Evolutionary conservation across 1,140 invertebrate species (phyloP).

Genomic region (Stratiolaelaps scimitus): DNA sequence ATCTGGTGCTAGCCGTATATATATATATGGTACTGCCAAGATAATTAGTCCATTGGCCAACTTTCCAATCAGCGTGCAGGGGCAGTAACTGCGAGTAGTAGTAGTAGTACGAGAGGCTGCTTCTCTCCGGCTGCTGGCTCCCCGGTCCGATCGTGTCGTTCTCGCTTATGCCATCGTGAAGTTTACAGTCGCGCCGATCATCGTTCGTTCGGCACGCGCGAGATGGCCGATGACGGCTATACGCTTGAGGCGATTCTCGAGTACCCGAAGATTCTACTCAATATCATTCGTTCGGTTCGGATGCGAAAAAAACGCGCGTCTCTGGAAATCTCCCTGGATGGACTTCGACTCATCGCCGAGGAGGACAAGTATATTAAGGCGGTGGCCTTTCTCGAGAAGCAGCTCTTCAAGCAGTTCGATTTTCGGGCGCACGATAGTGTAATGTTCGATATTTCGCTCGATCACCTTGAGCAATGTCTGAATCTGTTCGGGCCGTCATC

Average conservation of each 20-base stretch:
- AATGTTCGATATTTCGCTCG: constrained; percentile 13
- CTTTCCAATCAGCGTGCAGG: too few relatives aligned
- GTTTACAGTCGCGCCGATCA: too few relatives aligned
- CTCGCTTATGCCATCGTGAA: too few relatives aligned
- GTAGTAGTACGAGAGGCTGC: too few relatives aligned
- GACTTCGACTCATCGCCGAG: neutral
- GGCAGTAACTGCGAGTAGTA: too few relatives aligned
- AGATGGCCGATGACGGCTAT: neutral
- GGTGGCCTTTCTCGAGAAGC: constrained; percentile 10
- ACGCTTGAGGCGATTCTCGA: constrained; percentile 25
- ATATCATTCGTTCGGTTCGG: constrained; percentile 18
- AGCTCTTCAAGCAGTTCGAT: constrained; percentile 27
- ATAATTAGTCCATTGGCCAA: too few relatives aligned
- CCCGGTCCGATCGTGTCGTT: too few relatives aligned
- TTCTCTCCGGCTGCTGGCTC: too few relatives aligned
- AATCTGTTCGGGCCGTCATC: constrained; percentile 12
- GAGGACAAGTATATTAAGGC: constrained; percentile 14
- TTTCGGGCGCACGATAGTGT: neutral
- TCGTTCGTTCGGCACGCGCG: too few relatives aligned
- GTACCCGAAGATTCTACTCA: constrained; percentile 16
- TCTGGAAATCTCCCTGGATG: neutral
- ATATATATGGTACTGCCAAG: too few relatives aligned
- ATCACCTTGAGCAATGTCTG: constrained; percentile 22
- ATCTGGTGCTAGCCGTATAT: too few relatives aligned
- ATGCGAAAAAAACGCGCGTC: constrained; percentile 2